These are phyloP conservation scores for Crocidura indochinensis DNA, from an alignment of 2,797 vertebrate genomes.

Conservation along the genomic window DNA sequence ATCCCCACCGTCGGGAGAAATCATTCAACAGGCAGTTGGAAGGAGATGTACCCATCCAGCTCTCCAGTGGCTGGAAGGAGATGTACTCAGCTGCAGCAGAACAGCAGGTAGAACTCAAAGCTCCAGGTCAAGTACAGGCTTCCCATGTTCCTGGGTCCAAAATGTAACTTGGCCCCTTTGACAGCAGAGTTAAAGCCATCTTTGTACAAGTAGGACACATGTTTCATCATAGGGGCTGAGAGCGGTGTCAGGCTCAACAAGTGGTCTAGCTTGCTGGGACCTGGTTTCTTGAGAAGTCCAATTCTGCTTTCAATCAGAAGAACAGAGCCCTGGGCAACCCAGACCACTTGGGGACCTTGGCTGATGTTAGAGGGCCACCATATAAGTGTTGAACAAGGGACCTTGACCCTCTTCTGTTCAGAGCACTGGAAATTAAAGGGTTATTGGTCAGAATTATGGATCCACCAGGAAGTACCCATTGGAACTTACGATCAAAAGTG, in stretches of 20 bases:
- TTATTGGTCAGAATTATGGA: neutral
- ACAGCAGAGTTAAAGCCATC: neutral
- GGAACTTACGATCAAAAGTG: neutral
- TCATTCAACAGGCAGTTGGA: constrained; percentile 45
- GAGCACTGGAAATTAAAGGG: neutral
- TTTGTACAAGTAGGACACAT: neutral
- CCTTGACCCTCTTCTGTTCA: neutral
- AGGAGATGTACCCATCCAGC: neutral
- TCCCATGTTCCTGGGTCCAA: neutral
- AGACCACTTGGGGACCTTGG: neutral
- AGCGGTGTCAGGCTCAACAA: neutral
- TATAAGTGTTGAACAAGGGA: neutral
- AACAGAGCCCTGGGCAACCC: neutral
- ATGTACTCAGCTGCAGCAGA: neutral
- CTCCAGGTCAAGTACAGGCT: constrained; percentile 15
- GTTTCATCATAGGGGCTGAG: neutral
- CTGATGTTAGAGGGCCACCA: neutral
- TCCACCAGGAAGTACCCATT: too few relatives aligned
- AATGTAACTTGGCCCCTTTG: neutral
- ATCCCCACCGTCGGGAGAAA: neutral
- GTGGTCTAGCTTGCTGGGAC: too few relatives aligned
- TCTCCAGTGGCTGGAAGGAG: neutral
- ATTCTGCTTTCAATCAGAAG: neutral
- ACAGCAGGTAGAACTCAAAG: neutral
- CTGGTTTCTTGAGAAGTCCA: neutral